phyloP scores from a whole-genome alignment of 2,888 invertebrate species.

The Bibio marci region DNA sequence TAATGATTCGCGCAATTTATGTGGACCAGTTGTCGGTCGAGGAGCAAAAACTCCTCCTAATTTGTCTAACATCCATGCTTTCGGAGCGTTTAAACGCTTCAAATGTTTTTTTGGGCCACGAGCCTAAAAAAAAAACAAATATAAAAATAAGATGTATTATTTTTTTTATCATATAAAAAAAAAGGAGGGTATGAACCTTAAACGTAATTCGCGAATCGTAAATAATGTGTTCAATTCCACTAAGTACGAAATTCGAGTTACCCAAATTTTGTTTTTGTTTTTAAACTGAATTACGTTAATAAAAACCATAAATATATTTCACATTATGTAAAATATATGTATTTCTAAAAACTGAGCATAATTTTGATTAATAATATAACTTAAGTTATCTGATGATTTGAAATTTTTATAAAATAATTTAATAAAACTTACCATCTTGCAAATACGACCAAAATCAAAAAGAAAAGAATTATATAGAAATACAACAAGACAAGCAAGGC shows the following conservation, averaged over 20 bases:
- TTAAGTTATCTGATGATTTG: conserved; percentile 4
- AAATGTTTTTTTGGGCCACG: conserved; percentile 99
- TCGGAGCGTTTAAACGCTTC: conserved; percentile 97
- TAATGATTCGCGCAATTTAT: conserved; percentile 91
- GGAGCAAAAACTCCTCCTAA: conserved; percentile 96
- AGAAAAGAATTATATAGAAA: conserved; percentile 24
- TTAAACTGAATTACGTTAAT: too few species aligned
- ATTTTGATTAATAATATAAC: too few species aligned
- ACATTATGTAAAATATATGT: too few species aligned
- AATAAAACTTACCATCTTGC: conserved; percentile 29
- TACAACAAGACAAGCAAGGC: too few species aligned
- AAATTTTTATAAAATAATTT: background rate
- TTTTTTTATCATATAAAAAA: too few species aligned
- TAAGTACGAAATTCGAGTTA: too few species aligned
- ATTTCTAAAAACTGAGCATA: too few species aligned
- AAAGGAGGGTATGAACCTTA: too few species aligned
- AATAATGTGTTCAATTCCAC: too few species aligned
- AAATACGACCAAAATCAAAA: conserved; percentile 25
- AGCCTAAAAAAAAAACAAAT: conserved; percentile 42
- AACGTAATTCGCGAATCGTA: too few species aligned
- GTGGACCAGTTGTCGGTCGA: conserved; percentile 92
- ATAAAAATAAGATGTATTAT: background rate
- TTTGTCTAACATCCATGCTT: conserved; percentile 99
- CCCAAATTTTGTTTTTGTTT: too few species aligned
- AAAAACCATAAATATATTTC: too few species aligned